Evolutionary conservation across 1,140 invertebrate genomes (phyloP).

Genomic region (Papilio machaon): DNA sequence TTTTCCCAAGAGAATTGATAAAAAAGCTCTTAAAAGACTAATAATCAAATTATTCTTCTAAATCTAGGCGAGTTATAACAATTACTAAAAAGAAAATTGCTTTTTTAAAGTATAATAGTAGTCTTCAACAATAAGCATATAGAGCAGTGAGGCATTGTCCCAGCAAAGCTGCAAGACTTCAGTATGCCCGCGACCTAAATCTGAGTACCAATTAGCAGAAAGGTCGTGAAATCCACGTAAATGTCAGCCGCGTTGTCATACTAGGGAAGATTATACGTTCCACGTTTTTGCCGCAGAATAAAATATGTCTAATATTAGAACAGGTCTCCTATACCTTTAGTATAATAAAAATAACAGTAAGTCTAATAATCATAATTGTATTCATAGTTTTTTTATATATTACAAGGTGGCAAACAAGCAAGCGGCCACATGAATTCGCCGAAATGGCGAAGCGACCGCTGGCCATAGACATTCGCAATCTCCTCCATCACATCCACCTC

Average conservation of each 20-base stretch:
- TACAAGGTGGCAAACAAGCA: too few relatives aligned
- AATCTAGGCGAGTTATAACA: background rate
- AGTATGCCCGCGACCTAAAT: conserved; percentile 21
- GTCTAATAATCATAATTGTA: too few relatives aligned
- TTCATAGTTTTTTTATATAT: too few relatives aligned
- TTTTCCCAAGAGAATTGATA: too few relatives aligned
- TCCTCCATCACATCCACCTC: too few relatives aligned
- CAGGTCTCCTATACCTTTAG: too few relatives aligned
- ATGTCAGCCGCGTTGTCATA: conserved; percentile 15
- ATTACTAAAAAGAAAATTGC: background rate
- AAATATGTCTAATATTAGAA: background rate
- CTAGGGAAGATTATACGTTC: background rate
- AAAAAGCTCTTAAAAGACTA: background rate
- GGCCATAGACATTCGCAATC: too few relatives aligned
- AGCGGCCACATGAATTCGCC: too few relatives aligned
- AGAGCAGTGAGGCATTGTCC: conserved; percentile 11
- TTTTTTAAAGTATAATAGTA: conserved; percentile 12
- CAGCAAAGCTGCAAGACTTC: background rate
- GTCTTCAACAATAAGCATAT: conserved; percentile 16
- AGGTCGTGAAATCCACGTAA: conserved; percentile 33
- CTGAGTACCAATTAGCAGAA: conserved; percentile 27
- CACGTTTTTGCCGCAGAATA: background rate
- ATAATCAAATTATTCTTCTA: background rate
- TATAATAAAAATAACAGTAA: too few relatives aligned
- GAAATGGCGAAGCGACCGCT: too few relatives aligned